Evolutionary conservation across 35 echinoderm and acorn worm species (phyloP).

Genomic region (Chiridota heheva): DNA sequence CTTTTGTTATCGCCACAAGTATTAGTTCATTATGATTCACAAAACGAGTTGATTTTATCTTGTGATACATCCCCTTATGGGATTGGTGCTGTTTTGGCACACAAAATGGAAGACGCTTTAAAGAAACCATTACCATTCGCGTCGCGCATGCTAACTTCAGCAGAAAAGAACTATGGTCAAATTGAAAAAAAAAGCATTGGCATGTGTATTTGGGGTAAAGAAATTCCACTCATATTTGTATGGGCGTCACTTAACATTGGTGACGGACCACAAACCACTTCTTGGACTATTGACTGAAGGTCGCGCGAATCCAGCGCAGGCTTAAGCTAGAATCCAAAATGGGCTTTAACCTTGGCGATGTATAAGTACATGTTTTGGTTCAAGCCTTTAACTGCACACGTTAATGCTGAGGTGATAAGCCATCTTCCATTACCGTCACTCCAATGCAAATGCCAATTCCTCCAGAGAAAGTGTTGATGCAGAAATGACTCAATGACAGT

Average conservation of each 20-base stretch:
- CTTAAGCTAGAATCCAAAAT: conserved; percentile 48
- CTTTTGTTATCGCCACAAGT: conserved; percentile 42
- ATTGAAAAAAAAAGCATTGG: conserved; percentile 59
- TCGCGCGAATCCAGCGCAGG: background rate
- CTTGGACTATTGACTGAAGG: conserved; percentile 45
- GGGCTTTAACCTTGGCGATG: conserved; percentile 45
- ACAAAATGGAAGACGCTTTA: conserved; percentile 37
- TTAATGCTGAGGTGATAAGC: conserved; percentile 47
- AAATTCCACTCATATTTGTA: conserved; percentile 69
- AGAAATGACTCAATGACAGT: background rate
- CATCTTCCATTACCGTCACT: conserved; percentile 10
- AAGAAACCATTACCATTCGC: conserved; percentile 52
- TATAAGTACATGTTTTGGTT: conserved; percentile 39
- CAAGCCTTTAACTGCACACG: conserved; percentile 9
- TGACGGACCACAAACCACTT: conserved; percentile 68
- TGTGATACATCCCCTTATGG: conserved; percentile 61
- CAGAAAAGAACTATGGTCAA: conserved; percentile 69
- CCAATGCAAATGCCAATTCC: background rate
- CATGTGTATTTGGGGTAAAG: conserved; percentile 59
- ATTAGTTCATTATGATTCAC: conserved; percentile 54
- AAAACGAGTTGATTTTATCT: conserved; percentile 5
- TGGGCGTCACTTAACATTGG: conserved; percentile 46
- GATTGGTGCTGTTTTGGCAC: conserved; percentile 46
- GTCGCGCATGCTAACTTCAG: conserved; percentile 42
- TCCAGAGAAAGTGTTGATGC: background rate